Evolutionary conservation across 1,140 invertebrate genomes (phyloP).

Genomic region (Latrodectus geometricus): DNA sequence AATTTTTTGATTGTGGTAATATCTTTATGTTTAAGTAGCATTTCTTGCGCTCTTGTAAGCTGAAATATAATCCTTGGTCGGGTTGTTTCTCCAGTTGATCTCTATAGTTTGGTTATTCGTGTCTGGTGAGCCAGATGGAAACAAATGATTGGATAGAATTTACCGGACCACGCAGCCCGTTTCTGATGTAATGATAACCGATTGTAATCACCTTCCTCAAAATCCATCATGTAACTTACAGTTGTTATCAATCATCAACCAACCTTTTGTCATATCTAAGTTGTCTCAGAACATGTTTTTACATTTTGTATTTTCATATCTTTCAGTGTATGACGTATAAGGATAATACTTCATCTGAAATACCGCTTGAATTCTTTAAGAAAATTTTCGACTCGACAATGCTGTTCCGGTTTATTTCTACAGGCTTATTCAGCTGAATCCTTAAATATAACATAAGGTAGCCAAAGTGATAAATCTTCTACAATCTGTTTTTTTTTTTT

Average conservation of each 20-base stretch:
- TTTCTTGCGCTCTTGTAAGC: background rate
- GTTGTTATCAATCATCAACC: background rate
- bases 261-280: slow-evolving; percentile 24
- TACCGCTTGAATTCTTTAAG: background rate
- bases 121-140: background rate
- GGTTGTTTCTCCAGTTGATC: background rate
- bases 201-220: background rate
- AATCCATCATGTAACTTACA: background rate
- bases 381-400: slow-evolving; percentile 29
- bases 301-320: slow-evolving; percentile 11
- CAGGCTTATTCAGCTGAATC: background rate
- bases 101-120: background rate
- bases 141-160: slow-evolving; percentile 5
- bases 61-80: no score
- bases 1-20: slow-evolving; percentile 12
- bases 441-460: slow-evolving; percentile 18
- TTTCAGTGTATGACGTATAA: slow-evolving; percentile 24
- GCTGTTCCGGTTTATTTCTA: slow-evolving; percentile 14
- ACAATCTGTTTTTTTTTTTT: no score
- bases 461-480: slow-evolving; percentile 7
- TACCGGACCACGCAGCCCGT: background rate
- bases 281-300: slow-evolving; percentile 29
- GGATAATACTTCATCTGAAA: slow-evolving; percentile 25
- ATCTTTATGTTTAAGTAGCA: background rate
- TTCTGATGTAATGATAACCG: background rate